A percentile compares a stretch with the other conserved stretches of the same genome.
These are phyloP conservation scores for Lagodon rhomboides DNA, from an alignment of 2,797 vertebrate genomes.

Conservation along the genomic window DNA sequence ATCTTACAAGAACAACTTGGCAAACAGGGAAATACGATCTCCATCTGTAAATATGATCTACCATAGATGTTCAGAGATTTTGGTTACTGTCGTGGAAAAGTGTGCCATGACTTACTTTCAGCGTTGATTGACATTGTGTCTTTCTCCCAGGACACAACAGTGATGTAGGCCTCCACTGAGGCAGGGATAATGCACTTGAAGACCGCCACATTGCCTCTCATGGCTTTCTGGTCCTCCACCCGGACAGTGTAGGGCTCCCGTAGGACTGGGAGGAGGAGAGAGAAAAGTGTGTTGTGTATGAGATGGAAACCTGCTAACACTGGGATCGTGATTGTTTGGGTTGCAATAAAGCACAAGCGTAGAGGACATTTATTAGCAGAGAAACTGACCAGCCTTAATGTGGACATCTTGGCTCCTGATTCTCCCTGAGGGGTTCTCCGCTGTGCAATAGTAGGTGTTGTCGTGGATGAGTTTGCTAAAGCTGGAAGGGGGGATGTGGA, in stretches of 20 bases:
- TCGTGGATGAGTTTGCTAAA: constrained; percentile 99
- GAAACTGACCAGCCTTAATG: constrained; percentile 97
- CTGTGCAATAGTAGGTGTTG: constrained; percentile 99
- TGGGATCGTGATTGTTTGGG: background rate
- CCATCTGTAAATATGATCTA: background rate
- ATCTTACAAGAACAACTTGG: constrained; percentile 3
- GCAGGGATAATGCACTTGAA: constrained; percentile 99
- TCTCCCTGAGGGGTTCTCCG: constrained; percentile 99
- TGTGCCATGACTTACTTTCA: constrained; percentile 86
- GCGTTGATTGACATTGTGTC: constrained; percentile 97
- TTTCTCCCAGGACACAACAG: constrained; percentile 97
- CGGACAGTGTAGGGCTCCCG: constrained; percentile 99
- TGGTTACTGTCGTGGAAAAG: background rate
- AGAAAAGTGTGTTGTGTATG: constrained; percentile 35
- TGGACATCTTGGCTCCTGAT: constrained; percentile 99
- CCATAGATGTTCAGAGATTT: background rate
- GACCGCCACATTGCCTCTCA: constrained; percentile 99
- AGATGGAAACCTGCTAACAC: constrained; percentile 1
- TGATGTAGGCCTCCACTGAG: constrained; percentile 97
- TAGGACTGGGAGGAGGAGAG: constrained; percentile 89
- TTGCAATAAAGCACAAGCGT: constrained; percentile 12
- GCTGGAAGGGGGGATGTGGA: constrained; percentile 99
- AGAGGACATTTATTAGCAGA: constrained; percentile 14
- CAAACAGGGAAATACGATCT: constrained; percentile 2
- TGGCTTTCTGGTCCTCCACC: constrained; percentile 99